Conservation (phyloP, 2,113 vertebrate genomes). For the Cryptotis parvus region DNA sequence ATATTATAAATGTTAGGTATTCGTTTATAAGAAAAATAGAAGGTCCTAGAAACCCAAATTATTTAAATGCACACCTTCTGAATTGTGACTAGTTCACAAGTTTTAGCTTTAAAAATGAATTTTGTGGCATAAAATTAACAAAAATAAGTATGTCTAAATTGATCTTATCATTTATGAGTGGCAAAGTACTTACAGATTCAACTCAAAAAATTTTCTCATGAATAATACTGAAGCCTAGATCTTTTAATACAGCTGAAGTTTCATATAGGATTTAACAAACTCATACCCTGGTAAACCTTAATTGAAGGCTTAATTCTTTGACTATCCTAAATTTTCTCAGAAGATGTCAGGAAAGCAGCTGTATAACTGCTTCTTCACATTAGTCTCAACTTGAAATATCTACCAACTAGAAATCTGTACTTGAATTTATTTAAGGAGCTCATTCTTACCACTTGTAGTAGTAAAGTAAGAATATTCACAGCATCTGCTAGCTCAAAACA, state of each 20-base stretch:
- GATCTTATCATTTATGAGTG: not conserved
- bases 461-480: conserved; percentile 37
- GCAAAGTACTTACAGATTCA: not conserved
- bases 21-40: not conserved
- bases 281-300: not conserved
- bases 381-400: not conserved
- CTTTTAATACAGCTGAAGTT: not conserved
- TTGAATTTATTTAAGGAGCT: conserved; percentile 22
- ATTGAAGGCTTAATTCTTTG: not conserved
- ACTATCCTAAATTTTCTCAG: not conserved
- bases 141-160: not conserved
- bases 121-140: not conserved
- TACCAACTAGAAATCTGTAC: not conserved
- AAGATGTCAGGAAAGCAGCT: not conserved
- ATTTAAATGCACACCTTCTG: not conserved
- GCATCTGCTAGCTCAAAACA: not conserved
- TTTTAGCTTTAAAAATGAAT: not conserved
- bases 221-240: not conserved
- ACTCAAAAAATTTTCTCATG: not conserved
- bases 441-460: conserved; percentile 5
- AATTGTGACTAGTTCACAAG: not conserved
- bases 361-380: not conserved
- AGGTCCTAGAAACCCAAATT: not conserved
- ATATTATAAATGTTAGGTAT: too few species aligned
- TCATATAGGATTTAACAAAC: not conserved